Conservation (phyloP, 2,113 vertebrate genomes). For the Prunella himalayana region DNA sequence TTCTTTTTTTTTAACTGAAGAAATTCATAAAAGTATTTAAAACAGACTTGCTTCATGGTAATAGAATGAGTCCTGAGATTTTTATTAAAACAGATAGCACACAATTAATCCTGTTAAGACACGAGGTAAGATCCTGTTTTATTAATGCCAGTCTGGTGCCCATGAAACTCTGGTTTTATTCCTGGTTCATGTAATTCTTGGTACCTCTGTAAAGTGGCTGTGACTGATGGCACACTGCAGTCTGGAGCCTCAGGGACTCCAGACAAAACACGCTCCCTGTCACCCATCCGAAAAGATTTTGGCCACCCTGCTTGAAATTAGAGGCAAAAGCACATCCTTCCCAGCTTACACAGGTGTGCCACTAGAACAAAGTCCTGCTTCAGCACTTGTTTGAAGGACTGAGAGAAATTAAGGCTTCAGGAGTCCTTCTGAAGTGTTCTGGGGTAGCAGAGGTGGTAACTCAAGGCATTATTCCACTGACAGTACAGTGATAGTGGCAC, state of each 20-base stretch:
- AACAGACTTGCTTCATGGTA: background rate
- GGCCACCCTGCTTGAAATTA: background rate
- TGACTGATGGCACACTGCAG: background rate
- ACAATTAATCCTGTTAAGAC: background rate
- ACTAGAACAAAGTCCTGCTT: background rate
- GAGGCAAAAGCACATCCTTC: background rate
- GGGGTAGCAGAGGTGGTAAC: background rate
- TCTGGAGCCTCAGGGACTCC: background rate
- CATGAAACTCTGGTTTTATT: background rate
- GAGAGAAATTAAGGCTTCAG: background rate
- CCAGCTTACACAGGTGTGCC: background rate
- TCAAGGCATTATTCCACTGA: background rate
- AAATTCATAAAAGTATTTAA: background rate
- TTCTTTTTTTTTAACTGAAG: background rate
- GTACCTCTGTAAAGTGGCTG: background rate
- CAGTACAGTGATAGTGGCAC: background rate
- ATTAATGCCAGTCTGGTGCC: background rate
- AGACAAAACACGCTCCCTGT: background rate
- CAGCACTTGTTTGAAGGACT: background rate
- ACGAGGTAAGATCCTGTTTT: background rate
- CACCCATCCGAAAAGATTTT: background rate
- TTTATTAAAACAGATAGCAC: background rate
- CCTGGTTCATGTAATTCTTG: background rate
- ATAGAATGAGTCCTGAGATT: background rate
- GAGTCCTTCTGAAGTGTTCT: accelerated